A percentile compares a stretch with the other conserved stretches of the same genome.
These are phyloP conservation scores for Cheilosia variabilis DNA, from an alignment of 2,888 invertebrate genomes.

Conservation along the genomic window DNA sequence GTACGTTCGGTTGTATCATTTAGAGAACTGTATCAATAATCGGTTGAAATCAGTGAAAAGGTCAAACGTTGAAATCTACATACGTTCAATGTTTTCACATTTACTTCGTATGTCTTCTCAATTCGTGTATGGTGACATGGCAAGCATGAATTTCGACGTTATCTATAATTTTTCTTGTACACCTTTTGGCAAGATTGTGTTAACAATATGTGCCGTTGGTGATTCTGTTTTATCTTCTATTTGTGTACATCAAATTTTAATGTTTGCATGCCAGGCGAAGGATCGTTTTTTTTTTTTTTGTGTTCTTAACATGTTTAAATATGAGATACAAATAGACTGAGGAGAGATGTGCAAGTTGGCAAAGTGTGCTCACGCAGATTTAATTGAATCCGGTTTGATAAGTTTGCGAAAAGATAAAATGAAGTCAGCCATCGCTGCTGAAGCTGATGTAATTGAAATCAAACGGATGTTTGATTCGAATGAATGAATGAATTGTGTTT, in stretches of 20 bases:
- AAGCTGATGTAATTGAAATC: background rate
- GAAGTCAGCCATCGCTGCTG: constrained; percentile 9
- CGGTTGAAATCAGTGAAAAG: constrained; percentile 9
- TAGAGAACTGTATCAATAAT: background rate
- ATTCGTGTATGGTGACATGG: background rate
- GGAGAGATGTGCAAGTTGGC: constrained; percentile 1
- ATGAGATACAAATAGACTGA: no score
- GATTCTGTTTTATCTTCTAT: no score
- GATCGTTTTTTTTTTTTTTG: no score
- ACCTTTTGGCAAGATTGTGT: no score
- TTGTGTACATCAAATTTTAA: no score
- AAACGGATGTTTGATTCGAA: background rate
- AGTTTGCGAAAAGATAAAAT: constrained; percentile 31
- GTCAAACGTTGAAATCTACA: background rate
- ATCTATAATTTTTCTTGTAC: no score
- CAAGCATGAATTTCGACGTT: no score
- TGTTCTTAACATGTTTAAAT: no score
- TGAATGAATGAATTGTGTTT: background rate
- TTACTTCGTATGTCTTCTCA: background rate
- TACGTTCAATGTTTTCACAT: background rate
- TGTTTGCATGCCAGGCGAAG: no score
- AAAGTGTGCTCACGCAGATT: constrained; percentile 35
- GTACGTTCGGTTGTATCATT: constrained; percentile 5
- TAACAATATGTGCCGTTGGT: no score
- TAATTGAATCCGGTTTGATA: constrained; percentile 29